A percentile compares a stretch with the other conserved stretches of the same genome.
phyloP scores from a whole-genome alignment of 2,888 invertebrate genomes.

The Melinaea menophilus region DNA sequence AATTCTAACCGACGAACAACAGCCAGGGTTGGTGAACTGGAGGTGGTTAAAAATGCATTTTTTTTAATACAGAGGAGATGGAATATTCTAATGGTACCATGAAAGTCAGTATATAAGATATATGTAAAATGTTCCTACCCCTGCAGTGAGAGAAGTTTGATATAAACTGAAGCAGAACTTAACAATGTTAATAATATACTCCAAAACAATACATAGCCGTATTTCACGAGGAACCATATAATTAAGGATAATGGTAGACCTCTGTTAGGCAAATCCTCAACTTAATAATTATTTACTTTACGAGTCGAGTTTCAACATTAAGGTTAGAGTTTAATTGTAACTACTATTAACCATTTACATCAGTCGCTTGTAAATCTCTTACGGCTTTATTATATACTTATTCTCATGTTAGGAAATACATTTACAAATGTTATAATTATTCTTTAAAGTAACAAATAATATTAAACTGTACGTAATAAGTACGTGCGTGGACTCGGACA shows the following conservation, averaged over 20 bases:
- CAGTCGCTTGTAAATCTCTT: slow-evolving; percentile 21
- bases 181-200: too few species aligned
- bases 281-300: slow-evolving; percentile 15
- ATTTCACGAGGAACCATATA: neutral
- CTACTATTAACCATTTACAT: slow-evolving; percentile 24
- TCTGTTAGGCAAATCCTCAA: neutral
- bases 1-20: too few species aligned
- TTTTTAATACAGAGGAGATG: too few species aligned
- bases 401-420: neutral
- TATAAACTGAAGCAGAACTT: too few species aligned
- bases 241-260: neutral
- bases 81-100: too few species aligned
- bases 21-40: too few species aligned
- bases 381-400: slow-evolving; percentile 12
- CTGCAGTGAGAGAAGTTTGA: too few species aligned
- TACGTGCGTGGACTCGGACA: neutral
- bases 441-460: too few species aligned
- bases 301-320: slow-evolving; percentile 16
- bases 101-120: too few species aligned
- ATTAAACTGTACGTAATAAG: too few species aligned
- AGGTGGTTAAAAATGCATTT: too few species aligned
- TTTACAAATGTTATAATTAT: neutral
- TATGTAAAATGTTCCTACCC: too few species aligned
- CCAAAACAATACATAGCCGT: slow-evolving; percentile 10
- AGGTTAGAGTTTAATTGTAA: slow-evolving; percentile 17